phyloP scores from a whole-genome alignment of 2,113 vertebrate genomes.

The Procavia capensis region DNA sequence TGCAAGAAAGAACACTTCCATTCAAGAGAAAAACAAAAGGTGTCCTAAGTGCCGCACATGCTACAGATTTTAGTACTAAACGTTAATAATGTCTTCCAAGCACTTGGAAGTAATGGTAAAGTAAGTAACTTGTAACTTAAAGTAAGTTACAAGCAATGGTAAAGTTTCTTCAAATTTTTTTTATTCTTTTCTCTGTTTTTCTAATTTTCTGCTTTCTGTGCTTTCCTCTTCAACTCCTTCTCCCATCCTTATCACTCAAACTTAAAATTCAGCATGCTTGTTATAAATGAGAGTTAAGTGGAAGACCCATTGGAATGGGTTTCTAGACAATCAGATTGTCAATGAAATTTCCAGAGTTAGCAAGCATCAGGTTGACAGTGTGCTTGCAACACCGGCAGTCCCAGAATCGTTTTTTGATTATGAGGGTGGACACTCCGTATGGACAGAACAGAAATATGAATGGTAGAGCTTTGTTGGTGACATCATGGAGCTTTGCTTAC shows the following conservation, averaged over 20 bases:
- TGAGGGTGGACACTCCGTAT: background rate
- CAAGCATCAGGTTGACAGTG: background rate
- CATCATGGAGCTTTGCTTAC: background rate
- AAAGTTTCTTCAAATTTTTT: background rate
- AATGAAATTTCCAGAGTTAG: background rate
- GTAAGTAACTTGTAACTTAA: too few species aligned
- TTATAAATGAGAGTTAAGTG: background rate
- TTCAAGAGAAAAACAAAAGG: background rate
- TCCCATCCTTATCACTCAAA: background rate
- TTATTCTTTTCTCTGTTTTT: background rate
- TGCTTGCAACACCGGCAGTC: background rate
- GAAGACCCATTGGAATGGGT: background rate
- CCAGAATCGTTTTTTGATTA: background rate
- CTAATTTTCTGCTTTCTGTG: background rate
- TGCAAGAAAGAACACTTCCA: background rate
- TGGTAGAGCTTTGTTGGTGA: background rate
- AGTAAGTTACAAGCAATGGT: too few species aligned
- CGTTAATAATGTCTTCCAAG: background rate
- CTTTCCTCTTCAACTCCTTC: background rate
- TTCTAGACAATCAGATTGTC: background rate
- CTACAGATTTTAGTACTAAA: conserved; percentile 5
- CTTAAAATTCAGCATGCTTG: background rate
- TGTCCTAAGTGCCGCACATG: background rate
- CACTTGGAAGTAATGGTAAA: too few species aligned
- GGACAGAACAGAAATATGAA: background rate